Base-by-base conservation (phyloP, 2,113 vertebrate genomes). In the Albula glossodonta region DNA sequence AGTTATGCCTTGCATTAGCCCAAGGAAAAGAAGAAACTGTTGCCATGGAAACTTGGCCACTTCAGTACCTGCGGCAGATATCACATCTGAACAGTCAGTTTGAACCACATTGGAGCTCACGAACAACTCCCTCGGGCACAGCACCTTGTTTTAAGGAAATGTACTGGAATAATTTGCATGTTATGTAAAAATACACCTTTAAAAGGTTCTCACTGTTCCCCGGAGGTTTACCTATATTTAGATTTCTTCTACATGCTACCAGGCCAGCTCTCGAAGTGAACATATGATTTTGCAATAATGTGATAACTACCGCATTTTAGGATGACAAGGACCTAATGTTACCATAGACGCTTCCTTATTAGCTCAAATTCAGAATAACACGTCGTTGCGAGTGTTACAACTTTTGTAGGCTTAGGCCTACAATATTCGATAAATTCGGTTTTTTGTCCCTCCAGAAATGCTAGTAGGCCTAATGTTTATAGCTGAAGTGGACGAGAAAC, bases 11-110 rank as follows among this genome's bases (percentile, higher is more conserved):
- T 53, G 53, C 56, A 25, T 51, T 60, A 63, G 84, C 49, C 22
- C 81, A 70, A 84, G 78, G 53, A 86, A 86, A 81, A 60, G 78
- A 66, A n/a, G 70, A 74, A 31, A 74, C 87, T 70, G 90, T 90
- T 89, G 74, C 89, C 86, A 90, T 91, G 90, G 78, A 83, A 90
- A 90, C 88, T 50, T 51, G 83, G 70, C 53, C 41, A 66, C n/a
- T 79, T 84, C 17, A 22, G 84, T 86, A 41, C 63, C 81, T 83
- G 60, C 82, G 60, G 53, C 84, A 52, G 13, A 74, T 74, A 74
- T 74, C n/a, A 22, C 70, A 5, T 51, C 50, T 51, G 51, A 84
- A 53, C n/a, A 77, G 74, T 78, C 5, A 52, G 22, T 84, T 78
- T 50, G n/a, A 41, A 84, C 77, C 52, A 57, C 19, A 57, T n/a